Base-by-base conservation (phyloP, 2,113 vertebrate species). In the Rhynchopsitta pachyrhyncha region DNA sequence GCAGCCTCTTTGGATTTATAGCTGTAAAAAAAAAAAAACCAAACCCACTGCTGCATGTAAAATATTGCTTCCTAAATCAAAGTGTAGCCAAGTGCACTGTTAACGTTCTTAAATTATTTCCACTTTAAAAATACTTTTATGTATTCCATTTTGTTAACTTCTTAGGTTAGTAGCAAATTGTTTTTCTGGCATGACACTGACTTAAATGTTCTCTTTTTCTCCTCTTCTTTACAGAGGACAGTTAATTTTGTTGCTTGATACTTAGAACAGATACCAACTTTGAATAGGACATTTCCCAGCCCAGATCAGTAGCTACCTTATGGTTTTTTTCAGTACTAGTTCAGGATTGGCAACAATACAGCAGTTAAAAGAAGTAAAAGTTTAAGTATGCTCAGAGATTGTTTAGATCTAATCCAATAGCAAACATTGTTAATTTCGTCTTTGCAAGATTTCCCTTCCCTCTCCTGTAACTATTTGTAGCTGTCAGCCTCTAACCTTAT, bases 221-320 rank as follows among this genome's bases (percentile, higher is more conserved):
- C 28, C 9, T 4, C 3, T 13, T 66, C 39, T 55, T 91, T 95
- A 63, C 52, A 76, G 70, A 78, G 44, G 80, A 93, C 86, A 93
- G 73, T 95, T 85, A 27, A 88, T 92, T 97, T 91, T 91, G 77
- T 49, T 55, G 78, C 92, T 95, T 97, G 93, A 98, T 98, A 97
- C 93, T 97, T 97, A 96, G 97, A 97, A 94, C 97, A 98, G 98
- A 98, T 95, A 97, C 79, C 20, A 52, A 27, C 60, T 87, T 92
- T 98, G 96, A 98, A 98, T 97, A 95, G 90, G 70, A 44, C 96
- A 97, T 97, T 98, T 96, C 78, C 71, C 3, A 64, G 97, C 97
- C 97, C 97, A 97, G 96, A 95, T 96, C 92, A 82, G 97, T 98
- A 98, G 97, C 95, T 85, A 62, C 94, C 64, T 97, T 79, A 53